phyloP scores from a whole-genome alignment of 2,888 invertebrate genomes.

The Caradrina clavipalpis region DNA sequence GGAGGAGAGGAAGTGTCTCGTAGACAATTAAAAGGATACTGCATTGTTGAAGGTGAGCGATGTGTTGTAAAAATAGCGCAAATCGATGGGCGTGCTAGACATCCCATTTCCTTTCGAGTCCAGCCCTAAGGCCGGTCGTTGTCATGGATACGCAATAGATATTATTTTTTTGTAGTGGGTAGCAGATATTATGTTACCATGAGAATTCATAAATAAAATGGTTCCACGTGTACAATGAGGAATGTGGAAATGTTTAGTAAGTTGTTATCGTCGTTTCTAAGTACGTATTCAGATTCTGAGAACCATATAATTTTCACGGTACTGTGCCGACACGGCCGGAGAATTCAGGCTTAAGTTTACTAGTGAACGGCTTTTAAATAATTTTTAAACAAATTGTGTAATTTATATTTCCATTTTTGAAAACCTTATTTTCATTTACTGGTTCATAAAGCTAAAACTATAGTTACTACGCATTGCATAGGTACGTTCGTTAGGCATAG shows the following conservation, averaged over 20 bases:
- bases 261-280: background rate
- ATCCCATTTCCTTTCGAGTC: too few species aligned
- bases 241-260: background rate
- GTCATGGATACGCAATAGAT: background rate
- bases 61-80: too few species aligned
- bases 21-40: too few species aligned
- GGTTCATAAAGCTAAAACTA: background rate
- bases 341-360: background rate
- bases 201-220: background rate
- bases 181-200: background rate
- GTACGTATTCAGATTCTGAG: slow-evolving; percentile 4
- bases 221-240: background rate
- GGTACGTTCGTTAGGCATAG: too few species aligned
- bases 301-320: slow-evolving; percentile 12
- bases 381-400: background rate
- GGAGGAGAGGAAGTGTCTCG: too few species aligned
- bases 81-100: background rate
- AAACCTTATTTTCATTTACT: too few species aligned
- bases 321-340: background rate
- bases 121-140: background rate
- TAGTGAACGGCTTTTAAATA: background rate
- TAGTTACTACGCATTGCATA: background rate
- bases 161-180: background rate
- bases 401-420: slow-evolving; percentile 12
- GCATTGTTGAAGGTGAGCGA: too few species aligned